These are phyloP conservation scores for Acronicta psi DNA, from an alignment of 2,888 invertebrate genomes.

Conservation along the genomic window DNA sequence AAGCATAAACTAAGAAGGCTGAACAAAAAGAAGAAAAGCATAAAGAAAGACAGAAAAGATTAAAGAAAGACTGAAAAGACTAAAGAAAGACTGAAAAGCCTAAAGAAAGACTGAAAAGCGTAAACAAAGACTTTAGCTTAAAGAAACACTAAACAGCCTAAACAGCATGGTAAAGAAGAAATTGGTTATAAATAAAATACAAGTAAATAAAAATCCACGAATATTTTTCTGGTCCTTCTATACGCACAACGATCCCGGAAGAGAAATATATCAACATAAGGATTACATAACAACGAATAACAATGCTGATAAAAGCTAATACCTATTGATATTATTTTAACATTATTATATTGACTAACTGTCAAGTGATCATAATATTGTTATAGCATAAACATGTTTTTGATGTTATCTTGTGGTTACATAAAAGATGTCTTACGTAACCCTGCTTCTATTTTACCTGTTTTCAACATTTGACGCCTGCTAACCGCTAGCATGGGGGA, in stretches of 20 bases:
- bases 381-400: constrained; percentile 25
- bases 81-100: no score
- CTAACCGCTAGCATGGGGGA: no score
- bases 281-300: constrained; percentile 3
- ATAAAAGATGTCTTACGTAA: neutral
- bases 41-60: no score
- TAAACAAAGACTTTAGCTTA: no score
- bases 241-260: constrained; percentile 3
- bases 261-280: neutral
- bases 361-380: constrained; percentile 12
- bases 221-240: constrained; percentile 1
- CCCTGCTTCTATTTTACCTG: neutral
- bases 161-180: no score
- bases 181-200: no score
- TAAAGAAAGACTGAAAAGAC: no score
- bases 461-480: no score
- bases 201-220: neutral
- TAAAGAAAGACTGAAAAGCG: no score
- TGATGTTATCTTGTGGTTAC: constrained; percentile 22
- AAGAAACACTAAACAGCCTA: no score
- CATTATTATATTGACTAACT: constrained; percentile 21
- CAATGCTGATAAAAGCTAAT: constrained; percentile 4
- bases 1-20: no score
- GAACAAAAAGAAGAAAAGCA: no score
- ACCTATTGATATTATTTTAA: constrained; percentile 18